Evolutionary conservation across 2,888 invertebrate species (phyloP).

Genomic region (Sphecodes monilicornis): DNA sequence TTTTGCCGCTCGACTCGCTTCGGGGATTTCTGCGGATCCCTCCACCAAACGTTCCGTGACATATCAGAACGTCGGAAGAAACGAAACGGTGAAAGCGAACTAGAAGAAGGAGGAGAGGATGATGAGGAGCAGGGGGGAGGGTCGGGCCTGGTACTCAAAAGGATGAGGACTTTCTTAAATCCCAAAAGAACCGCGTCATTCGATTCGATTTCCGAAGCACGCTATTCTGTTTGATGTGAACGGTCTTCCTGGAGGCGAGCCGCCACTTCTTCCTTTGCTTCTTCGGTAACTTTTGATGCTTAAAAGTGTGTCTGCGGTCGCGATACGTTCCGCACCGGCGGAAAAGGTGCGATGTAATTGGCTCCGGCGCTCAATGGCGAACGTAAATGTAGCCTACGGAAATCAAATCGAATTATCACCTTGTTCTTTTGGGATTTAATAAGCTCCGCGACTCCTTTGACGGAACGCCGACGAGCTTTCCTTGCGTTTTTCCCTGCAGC

Average conservation of each 20-base stretch:
- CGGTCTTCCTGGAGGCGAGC: constrained; percentile 13
- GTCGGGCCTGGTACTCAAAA: constrained; percentile 42
- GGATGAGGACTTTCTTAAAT: constrained; percentile 70
- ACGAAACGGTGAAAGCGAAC: constrained; percentile 5
- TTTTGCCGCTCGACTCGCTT: constrained; percentile 67
- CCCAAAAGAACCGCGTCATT: constrained; percentile 68
- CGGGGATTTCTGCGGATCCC: constrained; percentile 69
- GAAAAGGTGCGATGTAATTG: constrained; percentile 45
- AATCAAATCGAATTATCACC: constrained; percentile 69
- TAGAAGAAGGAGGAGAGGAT: background rate
- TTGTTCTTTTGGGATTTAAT: constrained; percentile 64
- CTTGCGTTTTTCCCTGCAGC: constrained; percentile 1
- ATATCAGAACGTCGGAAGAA: constrained; percentile 37
- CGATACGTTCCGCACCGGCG: background rate
- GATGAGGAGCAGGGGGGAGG: background rate
- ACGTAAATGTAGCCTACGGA: constrained; percentile 45
- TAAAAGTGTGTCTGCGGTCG: constrained; percentile 22
- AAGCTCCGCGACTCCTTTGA: constrained; percentile 65
- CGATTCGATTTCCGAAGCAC: constrained; percentile 68
- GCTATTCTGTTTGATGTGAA: constrained; percentile 55
- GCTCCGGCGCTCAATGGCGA: constrained; percentile 33
- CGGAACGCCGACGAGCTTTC: constrained; percentile 18
- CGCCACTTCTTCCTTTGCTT: constrained; percentile 17
- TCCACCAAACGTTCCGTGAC: constrained; percentile 62
- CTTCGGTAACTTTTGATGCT: constrained; percentile 38